Conservation (phyloP, 1,140 invertebrate genomes). For the Oryctes rhinoceros region DNA sequence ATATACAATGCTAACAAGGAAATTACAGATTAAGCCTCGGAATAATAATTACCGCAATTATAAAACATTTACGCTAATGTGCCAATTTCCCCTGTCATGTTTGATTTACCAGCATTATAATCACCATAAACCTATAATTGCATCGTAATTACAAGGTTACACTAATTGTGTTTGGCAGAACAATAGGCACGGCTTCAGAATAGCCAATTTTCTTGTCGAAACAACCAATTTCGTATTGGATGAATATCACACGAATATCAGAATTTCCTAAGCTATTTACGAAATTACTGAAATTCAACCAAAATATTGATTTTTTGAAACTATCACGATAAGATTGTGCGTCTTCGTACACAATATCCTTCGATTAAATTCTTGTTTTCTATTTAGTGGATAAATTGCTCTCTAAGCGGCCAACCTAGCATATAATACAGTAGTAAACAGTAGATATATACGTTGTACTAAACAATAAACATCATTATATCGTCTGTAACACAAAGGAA, state of each 20-base stretch:
- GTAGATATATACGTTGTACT: neutral
- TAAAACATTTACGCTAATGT: slow-evolving; percentile 38
- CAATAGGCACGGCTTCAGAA: neutral
- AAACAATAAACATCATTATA: slow-evolving; percentile 35
- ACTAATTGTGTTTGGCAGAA: neutral
- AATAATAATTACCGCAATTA: slow-evolving; percentile 40
- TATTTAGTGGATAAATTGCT: too few species aligned
- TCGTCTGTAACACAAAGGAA: neutral
- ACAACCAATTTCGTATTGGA: neutral
- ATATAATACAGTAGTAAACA: too few species aligned
- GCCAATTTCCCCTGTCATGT: slow-evolving; percentile 32
- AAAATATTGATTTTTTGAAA: too few species aligned
- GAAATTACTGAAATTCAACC: too few species aligned
- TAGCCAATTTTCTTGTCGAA: neutral
- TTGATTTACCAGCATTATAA: slow-evolving; percentile 36
- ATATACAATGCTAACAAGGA: slow-evolving; percentile 23
- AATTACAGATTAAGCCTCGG: slow-evolving; percentile 30
- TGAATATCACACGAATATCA: too few species aligned
- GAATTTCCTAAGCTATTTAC: too few species aligned
- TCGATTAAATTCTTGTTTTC: too few species aligned
- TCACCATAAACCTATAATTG: slow-evolving; percentile 33
- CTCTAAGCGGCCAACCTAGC: too few species aligned
- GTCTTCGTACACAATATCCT: too few species aligned
- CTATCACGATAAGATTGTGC: too few species aligned
- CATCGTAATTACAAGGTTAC: neutral